A percentile compares a stretch with the other conserved stretches of the same genome.
Conservation (phyloP, 2,888 invertebrate genomes). For the Parnassius glacialis region DNA sequence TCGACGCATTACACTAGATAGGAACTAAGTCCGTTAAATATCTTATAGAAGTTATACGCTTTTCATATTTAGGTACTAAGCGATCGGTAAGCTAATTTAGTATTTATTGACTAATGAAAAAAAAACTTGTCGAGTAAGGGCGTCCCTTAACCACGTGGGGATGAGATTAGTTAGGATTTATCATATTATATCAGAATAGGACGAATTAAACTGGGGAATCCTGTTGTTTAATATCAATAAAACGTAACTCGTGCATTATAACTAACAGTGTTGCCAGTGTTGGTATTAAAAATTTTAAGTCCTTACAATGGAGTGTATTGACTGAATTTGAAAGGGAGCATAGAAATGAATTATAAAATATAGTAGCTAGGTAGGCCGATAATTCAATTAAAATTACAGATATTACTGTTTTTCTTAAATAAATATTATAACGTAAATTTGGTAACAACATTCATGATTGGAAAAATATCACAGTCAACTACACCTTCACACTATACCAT, state of each 20-base stretch:
- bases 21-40: conserved; percentile 62
- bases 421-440: too few species aligned
- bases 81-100: conserved; percentile 55
- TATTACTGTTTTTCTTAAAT: too few species aligned
- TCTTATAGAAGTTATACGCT: conserved; percentile 43
- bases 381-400: too few species aligned
- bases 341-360: background rate
- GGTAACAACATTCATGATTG: too few species aligned
- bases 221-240: background rate
- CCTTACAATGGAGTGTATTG: background rate
- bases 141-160: conserved; percentile 48
- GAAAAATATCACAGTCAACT: too few species aligned
- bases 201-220: background rate
- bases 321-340: conserved; percentile 4
- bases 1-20: conserved; percentile 43
- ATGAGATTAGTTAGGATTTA: conserved; percentile 69
- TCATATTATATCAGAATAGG: conserved; percentile 6
- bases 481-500: too few species aligned
- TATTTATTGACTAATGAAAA: conserved; percentile 66
- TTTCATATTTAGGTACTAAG: conserved; percentile 76
- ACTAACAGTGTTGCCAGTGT: conserved; percentile 4
- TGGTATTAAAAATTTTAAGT: conserved; percentile 3
- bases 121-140: conserved; percentile 34
- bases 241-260: background rate
- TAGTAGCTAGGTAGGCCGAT: too few species aligned